Evolutionary conservation across 92 coral and sea anemone genomes (phyloP).

Genomic region (Epizoanthus scotinus): DNA sequence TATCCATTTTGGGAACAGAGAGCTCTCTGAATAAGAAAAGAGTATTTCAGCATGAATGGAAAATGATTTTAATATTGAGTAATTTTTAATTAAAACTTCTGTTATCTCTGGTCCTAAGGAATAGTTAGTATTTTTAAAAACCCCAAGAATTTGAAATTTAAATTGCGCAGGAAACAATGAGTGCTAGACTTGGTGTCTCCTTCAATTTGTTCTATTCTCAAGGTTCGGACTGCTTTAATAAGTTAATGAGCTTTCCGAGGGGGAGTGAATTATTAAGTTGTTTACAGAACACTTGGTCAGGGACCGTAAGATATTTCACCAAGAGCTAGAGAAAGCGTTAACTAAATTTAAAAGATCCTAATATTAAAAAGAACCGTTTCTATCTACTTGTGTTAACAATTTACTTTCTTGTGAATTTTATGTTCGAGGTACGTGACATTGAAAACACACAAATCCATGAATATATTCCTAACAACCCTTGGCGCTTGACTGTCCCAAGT

Average conservation of each 20-base stretch:
- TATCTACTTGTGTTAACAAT: background rate
- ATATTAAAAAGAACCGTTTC: background rate
- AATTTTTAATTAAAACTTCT: background rate
- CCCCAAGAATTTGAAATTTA: slow-evolving; percentile 47
- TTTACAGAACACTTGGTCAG: slow-evolving; percentile 20
- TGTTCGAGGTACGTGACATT: background rate
- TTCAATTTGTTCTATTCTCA: slow-evolving; percentile 38
- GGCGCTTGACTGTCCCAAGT: slow-evolving; percentile 33
- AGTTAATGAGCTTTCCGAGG: slow-evolving; percentile 45
- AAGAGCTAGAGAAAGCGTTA: background rate
- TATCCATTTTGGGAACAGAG: slow-evolving; percentile 26
- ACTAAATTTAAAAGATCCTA: background rate
- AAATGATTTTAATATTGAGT: background rate
- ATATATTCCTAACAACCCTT: background rate
- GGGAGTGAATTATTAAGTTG: slow-evolving; percentile 29
- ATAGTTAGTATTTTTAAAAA: background rate
- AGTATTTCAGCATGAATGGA: background rate
- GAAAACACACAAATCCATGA: background rate
- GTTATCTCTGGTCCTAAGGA: slow-evolving; percentile 10
- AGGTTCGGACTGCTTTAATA: slow-evolving; percentile 26
- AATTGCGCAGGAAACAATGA: slow-evolving; percentile 68
- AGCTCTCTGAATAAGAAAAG: background rate
- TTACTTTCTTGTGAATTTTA: background rate
- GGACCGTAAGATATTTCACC: too few species aligned
- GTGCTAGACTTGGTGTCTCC: slow-evolving; percentile 73